Evolutionary conservation across 1,140 invertebrate species (phyloP).

Genomic region (Heliconius melpomene): DNA sequence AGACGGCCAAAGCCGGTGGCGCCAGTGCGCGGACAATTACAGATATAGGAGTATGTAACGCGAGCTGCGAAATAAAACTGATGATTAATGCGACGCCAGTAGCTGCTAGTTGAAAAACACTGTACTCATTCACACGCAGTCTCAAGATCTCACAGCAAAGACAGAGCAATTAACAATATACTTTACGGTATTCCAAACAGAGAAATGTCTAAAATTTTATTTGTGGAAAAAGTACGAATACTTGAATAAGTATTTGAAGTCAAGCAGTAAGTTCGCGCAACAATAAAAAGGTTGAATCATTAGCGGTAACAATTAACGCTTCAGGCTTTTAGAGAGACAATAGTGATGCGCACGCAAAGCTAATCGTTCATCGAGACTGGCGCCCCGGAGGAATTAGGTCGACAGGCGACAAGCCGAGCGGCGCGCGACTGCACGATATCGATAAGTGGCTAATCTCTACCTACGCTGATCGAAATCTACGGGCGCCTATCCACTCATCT

Average conservation of each 20-base stretch:
- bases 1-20: constrained; percentile 65
- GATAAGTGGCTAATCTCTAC: constrained; percentile 61
- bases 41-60: constrained; percentile 57
- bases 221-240: background rate
- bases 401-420: constrained; percentile 55
- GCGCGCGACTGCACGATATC: constrained; percentile 46
- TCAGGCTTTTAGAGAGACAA: constrained; percentile 57
- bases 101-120: constrained; percentile 44
- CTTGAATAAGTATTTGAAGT: background rate
- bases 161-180: constrained; percentile 16
- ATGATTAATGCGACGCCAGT: constrained; percentile 58
- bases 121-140: constrained; percentile 45
- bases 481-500: constrained; percentile 46
- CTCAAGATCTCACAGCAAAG: constrained; percentile 28
- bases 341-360: constrained; percentile 59
- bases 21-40: constrained; percentile 64
- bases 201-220: background rate
- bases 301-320: constrained; percentile 56
- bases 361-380: constrained; percentile 55
- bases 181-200: background rate
- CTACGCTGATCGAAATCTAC: constrained; percentile 46
- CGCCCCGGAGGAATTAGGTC: constrained; percentile 57
- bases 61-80: constrained; percentile 62
- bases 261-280: constrained; percentile 19
- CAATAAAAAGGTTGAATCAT: constrained; percentile 44